Conservation (phyloP, 2,888 invertebrate species). For the Trichacis sp. region DNA sequence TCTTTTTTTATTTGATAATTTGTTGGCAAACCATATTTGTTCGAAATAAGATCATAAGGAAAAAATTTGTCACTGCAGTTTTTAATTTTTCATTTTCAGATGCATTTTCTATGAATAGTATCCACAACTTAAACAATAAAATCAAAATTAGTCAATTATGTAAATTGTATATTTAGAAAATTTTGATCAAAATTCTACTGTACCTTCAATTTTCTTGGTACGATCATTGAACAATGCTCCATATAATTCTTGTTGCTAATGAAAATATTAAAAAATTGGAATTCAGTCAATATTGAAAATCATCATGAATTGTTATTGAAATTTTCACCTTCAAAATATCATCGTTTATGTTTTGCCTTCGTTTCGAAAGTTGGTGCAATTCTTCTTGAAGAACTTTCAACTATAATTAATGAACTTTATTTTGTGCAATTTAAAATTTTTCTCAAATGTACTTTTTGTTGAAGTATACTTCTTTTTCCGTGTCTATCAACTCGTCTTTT, state of each 20-base stretch:
- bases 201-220: conserved; percentile 12
- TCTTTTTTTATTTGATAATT: no score
- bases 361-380: conserved; percentile 13
- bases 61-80: background rate
- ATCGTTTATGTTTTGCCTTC: conserved; percentile 12
- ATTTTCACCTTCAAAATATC: conserved; percentile 2
- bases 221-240: background rate
- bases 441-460: background rate
- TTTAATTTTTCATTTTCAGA: background rate
- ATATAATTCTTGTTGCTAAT: conserved; percentile 8
- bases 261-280: background rate
- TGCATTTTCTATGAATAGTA: no score
- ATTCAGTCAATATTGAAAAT: background rate
- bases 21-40: no score
- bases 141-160: background rate
- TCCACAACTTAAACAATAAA: background rate
- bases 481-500: conserved; percentile 51
- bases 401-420: conserved; percentile 10
- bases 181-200: background rate
- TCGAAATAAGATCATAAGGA: no score
- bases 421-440: conserved; percentile 14
- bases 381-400: conserved; percentile 29
- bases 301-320: background rate
- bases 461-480: conserved; percentile 53
- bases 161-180: no score